Evolutionary conservation across 2,113 vertebrate species (phyloP), one percentile per base, ranked within the genome.

Genomic region (Climacteris rufus): DNA sequence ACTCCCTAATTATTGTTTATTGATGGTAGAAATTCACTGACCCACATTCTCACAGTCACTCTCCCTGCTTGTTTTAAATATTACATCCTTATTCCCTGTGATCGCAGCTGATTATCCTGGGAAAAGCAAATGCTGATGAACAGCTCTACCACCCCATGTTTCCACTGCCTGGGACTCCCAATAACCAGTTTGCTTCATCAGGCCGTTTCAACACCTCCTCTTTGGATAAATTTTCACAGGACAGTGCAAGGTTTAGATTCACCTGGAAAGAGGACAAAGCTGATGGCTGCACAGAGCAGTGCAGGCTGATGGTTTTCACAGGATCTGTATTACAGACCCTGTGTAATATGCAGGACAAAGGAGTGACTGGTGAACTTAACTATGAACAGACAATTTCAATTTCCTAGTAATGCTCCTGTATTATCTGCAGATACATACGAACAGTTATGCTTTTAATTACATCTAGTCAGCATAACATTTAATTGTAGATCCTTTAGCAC

Each of bases 1-100:
- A 78, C 80, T 89, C 80, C 56, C 33, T 97, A 97, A 97, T 96
- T 95, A 94, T 56, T 96, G 86, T 97, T 97, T 96, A 95, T 95
- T 83, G 64, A 78, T 4, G 11, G 83, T 13, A 87, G 76, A 95
- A 94, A 92, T 95, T 81, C 86, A 80, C 76, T 87, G 83, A 81
- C 77, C 76, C 52, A 79, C 72, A 81, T 92, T 95, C 94, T 93
- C 80, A 70, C 66, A 91, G 63, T 65, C 83, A 50, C 39, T 56
- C 66, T 95, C 69, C 14, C 5, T 37, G 76, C 75, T 89, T 70
- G 47, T 75, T 97, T 89, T 95, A 94, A 93, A 84, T 94, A 95
- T 81, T 87, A 47, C 91, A 25, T 59, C 94, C 56, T 70, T 93
- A 87, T 83, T 90, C 89, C 66, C 60, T 44, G 45, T 49, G 63